A percentile compares a stretch with the other conserved stretches of the same genome.
These are phyloP conservation scores for Gallinago stenura DNA, from an alignment of 2,797 vertebrate species.

Conservation along the genomic window DNA sequence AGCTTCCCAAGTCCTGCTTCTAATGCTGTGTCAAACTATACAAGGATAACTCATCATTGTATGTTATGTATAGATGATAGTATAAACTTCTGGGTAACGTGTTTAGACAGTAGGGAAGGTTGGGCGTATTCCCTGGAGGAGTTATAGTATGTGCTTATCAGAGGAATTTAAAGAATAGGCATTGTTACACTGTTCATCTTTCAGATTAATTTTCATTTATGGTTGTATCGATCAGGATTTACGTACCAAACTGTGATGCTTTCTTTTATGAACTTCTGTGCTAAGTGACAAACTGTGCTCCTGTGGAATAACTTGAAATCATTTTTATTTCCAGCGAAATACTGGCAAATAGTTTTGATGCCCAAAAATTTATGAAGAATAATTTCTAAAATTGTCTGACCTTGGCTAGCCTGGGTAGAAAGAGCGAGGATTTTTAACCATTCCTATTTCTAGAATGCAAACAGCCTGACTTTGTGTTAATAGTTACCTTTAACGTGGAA, in stretches of 20 bases:
- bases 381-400: neutral
- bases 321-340: neutral
- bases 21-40: conserved; percentile 9
- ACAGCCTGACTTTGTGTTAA: neutral
- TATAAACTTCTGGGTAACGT: neutral
- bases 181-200: conserved; percentile 33
- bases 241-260: neutral
- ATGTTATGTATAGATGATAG: neutral
- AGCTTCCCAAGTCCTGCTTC: conserved; percentile 20
- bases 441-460: neutral
- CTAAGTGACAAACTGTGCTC: neutral
- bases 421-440: neutral
- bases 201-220: conserved; percentile 1
- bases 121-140: conserved; percentile 24
- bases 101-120: conserved; percentile 35
- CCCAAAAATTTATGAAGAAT: neutral
- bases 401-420: neutral
- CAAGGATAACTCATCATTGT: neutral
- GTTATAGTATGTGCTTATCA: neutral
- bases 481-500: neutral
- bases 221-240: neutral
- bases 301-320: neutral
- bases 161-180: conserved; percentile 22
- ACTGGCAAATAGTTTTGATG: neutral
- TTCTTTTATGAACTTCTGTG: neutral